Evolutionary conservation across 2,113 vertebrate genomes (phyloP).

Genomic region (Psittacula cyanocephala): DNA sequence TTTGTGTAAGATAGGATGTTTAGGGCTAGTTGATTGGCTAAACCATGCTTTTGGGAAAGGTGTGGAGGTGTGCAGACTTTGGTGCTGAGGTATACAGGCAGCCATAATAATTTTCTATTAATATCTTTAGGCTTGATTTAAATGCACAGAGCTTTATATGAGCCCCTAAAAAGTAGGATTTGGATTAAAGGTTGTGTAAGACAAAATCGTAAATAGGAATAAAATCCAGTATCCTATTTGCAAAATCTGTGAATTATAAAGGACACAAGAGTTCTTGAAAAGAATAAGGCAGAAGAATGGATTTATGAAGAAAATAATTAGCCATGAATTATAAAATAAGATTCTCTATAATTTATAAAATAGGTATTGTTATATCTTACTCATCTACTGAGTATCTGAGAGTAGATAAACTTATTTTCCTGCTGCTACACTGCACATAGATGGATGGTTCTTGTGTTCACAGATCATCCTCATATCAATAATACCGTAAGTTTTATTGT

Average conservation of each 20-base stretch:
- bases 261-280: background rate
- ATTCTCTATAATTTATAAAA: background rate
- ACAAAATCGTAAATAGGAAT: background rate
- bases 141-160: background rate
- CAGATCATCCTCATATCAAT: fast-evolving
- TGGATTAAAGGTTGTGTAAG: background rate
- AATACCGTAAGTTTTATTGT: fast-evolving
- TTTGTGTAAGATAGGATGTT: background rate
- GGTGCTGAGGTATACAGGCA: fast-evolving
- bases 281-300: background rate
- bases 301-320: background rate
- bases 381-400: background rate
- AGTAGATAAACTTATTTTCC: background rate
- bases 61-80: background rate
- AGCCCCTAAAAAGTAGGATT: background rate
- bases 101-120: background rate
- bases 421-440: background rate
- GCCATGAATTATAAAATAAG: background rate
- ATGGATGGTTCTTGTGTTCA: background rate
- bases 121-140: background rate
- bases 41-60: background rate
- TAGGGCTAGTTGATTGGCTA: background rate
- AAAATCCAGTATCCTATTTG: background rate
- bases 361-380: background rate
- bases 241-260: background rate